These are phyloP conservation scores for Sylvicapra grimmia DNA, from an alignment of 2,113 vertebrate genomes.

Conservation along the genomic window DNA sequence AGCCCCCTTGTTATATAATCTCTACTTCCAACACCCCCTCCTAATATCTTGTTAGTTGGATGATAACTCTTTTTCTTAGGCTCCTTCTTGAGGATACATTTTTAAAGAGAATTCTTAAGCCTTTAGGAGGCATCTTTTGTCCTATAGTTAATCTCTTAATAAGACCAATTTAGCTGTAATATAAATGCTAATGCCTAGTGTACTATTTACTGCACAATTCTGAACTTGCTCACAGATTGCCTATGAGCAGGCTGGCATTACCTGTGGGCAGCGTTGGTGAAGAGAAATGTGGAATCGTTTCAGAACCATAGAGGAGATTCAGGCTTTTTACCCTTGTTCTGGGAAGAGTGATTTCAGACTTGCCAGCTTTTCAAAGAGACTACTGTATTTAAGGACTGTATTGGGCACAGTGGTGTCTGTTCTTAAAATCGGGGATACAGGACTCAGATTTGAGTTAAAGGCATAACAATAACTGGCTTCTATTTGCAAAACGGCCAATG, in stretches of 20 bases:
- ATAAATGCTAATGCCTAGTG: conserved; percentile 51
- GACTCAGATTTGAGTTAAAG: background rate
- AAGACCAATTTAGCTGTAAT: conserved; percentile 59
- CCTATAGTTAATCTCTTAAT: conserved; percentile 69
- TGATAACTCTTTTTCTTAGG: background rate
- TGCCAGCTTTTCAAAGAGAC: background rate
- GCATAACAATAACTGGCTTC: background rate
- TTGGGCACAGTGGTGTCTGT: background rate
- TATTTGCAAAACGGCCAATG: background rate
- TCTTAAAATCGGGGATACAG: background rate
- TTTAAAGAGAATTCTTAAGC: conserved; percentile 54
- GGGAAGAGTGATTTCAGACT: background rate
- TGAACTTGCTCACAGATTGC: conserved; percentile 63
- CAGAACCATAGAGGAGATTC: background rate
- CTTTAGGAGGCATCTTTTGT: conserved; percentile 53
- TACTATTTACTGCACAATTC: conserved; percentile 55
- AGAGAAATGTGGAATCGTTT: background rate
- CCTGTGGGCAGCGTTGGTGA: background rate
- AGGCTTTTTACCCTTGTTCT: background rate
- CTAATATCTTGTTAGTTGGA: background rate
- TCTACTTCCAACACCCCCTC: background rate
- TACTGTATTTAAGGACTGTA: background rate
- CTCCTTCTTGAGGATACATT: conserved; percentile 37
- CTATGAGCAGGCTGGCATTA: background rate
- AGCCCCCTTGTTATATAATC: conserved; percentile 28